Evolutionary conservation across 2,888 invertebrate species (phyloP), one percentile per base, ranked within the genome.

Genomic region (Yponomeuta malinellus): DNA sequence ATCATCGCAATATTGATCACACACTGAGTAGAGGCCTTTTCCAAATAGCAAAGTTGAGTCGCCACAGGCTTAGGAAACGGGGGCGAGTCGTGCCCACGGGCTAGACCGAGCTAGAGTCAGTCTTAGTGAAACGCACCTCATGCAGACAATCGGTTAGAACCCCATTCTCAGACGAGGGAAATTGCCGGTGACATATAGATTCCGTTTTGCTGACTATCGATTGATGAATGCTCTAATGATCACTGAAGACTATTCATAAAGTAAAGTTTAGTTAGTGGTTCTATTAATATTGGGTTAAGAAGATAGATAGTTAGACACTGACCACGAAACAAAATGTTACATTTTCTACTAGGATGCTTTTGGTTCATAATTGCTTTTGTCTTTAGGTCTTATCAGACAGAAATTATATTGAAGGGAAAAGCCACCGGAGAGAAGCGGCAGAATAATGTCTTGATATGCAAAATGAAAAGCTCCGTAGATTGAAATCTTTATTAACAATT

Each of bases 91-190:
- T 59, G 52, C 15, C 43, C 43, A 8, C 43, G 43, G 9, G 43
- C 43, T 43, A 43, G 9, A 43, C 43, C 6, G 43, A 43, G 43
- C 43, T 43, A 43, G 8, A 43, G 29, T 33, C 65, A 12, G 31
- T 29, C 4, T 31, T 12, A 5, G 29, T 29, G 10, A 31, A 23
- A 65, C 29, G 12, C 31, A 1, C 29, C 12, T 65, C 29, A 3
- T 29, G 5, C 29, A 23, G 64, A 59, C 52, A 59, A 59, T 12
- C 52, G 52, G 10, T 29, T 12, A 3, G 23, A 48, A 68, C 68
- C 68, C 43, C 68, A 48, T 68, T 68, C 68, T 23, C 68, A 68
- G n/a, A 23, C n/a, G 43, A 68, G 68, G 48, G 68, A 68, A 68
- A 68, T 10, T 68, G 4, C 9, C 8, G 29, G 43, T 48, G 37